A percentile compares a stretch with the other conserved stretches of the same genome.
phyloP scores from a whole-genome alignment of 2,113 vertebrate species.

The Garra rufa region DNA sequence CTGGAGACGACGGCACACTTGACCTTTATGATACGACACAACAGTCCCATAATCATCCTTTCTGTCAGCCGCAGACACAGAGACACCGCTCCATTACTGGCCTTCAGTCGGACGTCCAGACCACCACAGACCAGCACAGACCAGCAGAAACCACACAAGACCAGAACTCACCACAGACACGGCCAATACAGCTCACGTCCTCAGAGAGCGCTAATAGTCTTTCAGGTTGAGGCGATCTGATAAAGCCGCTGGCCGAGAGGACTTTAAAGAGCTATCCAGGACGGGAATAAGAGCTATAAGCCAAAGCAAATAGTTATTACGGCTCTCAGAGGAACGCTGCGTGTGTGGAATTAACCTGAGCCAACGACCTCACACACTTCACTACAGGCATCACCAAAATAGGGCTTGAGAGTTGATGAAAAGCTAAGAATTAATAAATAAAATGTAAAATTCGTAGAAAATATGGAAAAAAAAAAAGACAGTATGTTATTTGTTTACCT shows the following conservation, averaged over 20 bases:
- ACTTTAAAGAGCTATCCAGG: slow-evolving; percentile 68
- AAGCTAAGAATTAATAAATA: background rate
- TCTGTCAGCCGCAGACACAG: background rate
- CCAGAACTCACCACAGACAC: no score
- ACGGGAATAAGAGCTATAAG: slow-evolving; percentile 68
- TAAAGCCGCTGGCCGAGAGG: slow-evolving; percentile 63
- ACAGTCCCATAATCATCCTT: background rate
- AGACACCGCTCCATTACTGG: no score
- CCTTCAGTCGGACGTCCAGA: no score
- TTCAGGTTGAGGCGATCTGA: slow-evolving; percentile 67
- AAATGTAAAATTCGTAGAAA: background rate
- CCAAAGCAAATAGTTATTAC: slow-evolving; percentile 79
- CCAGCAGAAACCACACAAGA: background rate
- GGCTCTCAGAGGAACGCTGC: slow-evolving; percentile 70
- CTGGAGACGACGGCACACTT: background rate
- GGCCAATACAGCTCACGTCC: background rate
- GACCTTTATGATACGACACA: slow-evolving; percentile 39
- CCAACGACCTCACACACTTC: no score
- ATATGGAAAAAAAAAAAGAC: no score
- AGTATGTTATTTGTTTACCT: no score
- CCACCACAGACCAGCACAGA: background rate
- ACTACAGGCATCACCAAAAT: background rate
- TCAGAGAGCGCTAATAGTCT: slow-evolving; percentile 68
- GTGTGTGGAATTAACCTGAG: slow-evolving; percentile 71
- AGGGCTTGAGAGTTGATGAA: background rate